These are phyloP conservation scores for Brachynemurus nebulosus DNA, from an alignment of 2,888 invertebrate genomes.

Conservation along the genomic window DNA sequence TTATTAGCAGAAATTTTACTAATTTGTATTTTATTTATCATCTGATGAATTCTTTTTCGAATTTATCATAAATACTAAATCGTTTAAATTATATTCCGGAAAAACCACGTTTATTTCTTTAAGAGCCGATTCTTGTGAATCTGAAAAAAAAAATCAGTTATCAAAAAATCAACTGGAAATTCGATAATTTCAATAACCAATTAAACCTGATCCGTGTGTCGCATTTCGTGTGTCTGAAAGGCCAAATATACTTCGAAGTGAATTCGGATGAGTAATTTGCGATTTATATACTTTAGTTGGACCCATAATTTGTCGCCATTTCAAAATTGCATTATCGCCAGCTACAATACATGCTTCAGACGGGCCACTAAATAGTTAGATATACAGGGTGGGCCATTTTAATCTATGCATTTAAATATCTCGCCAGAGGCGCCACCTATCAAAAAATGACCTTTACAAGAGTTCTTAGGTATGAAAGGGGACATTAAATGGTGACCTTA, in stretches of 20 bases:
- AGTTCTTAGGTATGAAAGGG: too few species aligned
- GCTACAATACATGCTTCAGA: conserved; percentile 68
- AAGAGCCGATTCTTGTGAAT: conserved; percentile 57
- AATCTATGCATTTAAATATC: neutral
- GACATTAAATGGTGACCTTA: too few species aligned
- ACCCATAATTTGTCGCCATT: conserved; percentile 77
- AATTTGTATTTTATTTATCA: conserved; percentile 1
- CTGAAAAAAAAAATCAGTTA: conserved; percentile 34
- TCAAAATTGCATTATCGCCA: conserved; percentile 55
- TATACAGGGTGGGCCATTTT: neutral
- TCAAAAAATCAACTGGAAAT: conserved; percentile 4
- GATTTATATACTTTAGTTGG: conserved; percentile 80
- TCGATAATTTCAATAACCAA: conserved; percentile 18
- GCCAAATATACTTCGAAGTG: conserved; percentile 73
- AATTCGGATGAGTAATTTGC: conserved; percentile 60
- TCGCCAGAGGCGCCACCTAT: too few species aligned
- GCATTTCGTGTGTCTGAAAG: conserved; percentile 91
- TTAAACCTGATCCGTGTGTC: conserved; percentile 90
- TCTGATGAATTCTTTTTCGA: too few species aligned
- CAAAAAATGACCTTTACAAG: too few species aligned
- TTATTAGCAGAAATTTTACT: neutral
- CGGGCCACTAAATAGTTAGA: conserved; percentile 54
- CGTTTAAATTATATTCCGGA: conserved; percentile 24
- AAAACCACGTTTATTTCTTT: conserved; percentile 75
- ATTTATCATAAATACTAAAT: too few species aligned